These are phyloP conservation scores for Metopia argyrocephala DNA, from an alignment of 2,888 invertebrate genomes.

Conservation along the genomic window DNA sequence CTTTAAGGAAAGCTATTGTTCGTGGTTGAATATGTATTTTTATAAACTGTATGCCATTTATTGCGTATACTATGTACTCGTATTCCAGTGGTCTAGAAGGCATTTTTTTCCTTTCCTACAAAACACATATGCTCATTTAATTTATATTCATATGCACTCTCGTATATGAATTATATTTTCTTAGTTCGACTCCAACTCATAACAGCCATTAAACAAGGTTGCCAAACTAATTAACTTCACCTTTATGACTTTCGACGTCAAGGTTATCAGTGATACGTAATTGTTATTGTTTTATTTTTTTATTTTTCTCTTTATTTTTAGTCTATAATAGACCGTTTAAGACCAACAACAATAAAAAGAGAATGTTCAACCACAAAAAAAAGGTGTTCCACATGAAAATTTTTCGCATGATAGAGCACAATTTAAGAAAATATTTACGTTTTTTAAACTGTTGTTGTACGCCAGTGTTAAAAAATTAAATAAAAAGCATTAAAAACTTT, in stretches of 20 bases:
- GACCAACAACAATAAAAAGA: slow-evolving; percentile 12
- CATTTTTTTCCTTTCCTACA: slow-evolving; percentile 1
- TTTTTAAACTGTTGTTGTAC: neutral
- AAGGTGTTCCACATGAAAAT: slow-evolving; percentile 42
- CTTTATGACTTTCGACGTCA: slow-evolving; percentile 61
- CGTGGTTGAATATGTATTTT: too few relatives aligned
- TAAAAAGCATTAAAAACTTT: slow-evolving; percentile 11
- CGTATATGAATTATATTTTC: slow-evolving; percentile 10
- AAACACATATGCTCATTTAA: neutral
- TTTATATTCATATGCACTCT: neutral
- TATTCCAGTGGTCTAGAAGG: slow-evolving; percentile 28
- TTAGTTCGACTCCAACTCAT: neutral
- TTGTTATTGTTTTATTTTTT: slow-evolving; percentile 30
- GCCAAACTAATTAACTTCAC: slow-evolving; percentile 70
- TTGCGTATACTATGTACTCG: slow-evolving; percentile 53
- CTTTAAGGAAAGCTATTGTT: too few relatives aligned
- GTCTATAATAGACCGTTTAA: slow-evolving; percentile 27
- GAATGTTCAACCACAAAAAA: neutral
- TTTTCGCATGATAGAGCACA: slow-evolving; percentile 48
- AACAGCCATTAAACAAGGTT: slow-evolving; percentile 29
- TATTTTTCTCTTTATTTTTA: neutral
- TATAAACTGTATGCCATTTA: slow-evolving; percentile 1
- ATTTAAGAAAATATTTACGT: neutral
- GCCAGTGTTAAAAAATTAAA: neutral
- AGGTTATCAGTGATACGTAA: slow-evolving; percentile 49